These are phyloP conservation scores for Dryococelus australis DNA, from an alignment of 2,888 invertebrate species.

Conservation along the genomic window DNA sequence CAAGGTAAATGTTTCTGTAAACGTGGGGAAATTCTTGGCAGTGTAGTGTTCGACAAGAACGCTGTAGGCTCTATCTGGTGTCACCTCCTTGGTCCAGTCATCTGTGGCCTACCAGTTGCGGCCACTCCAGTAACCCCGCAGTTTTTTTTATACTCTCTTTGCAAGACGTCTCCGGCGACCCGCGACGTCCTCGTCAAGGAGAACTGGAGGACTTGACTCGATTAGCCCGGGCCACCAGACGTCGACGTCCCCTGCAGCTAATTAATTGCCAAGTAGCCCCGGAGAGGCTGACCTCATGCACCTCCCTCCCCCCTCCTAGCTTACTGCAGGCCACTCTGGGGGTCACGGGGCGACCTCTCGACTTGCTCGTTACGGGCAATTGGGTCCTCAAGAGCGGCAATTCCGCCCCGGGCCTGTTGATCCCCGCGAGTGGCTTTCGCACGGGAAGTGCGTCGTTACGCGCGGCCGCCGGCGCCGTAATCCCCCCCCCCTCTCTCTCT, in stretches of 20 bases:
- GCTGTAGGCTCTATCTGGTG: too few relatives aligned
- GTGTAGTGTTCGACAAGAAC: too few relatives aligned
- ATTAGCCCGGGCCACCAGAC: neutral
- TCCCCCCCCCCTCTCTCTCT: too few relatives aligned
- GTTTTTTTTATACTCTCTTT: too few relatives aligned
- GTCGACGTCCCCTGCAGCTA: neutral
- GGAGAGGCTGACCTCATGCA: neutral
- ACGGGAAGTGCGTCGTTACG: conserved; percentile 8
- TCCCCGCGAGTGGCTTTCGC: neutral
- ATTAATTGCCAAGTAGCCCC: conserved; percentile 13
- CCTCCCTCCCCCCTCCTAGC: too few relatives aligned
- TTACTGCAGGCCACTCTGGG: too few relatives aligned
- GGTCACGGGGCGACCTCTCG: neutral
- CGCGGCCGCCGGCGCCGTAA: neutral
- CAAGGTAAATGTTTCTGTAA: too few relatives aligned
- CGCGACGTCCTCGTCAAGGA: neutral
- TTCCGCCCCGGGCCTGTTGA: neutral
- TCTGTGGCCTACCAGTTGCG: too few relatives aligned
- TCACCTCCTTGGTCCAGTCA: too few relatives aligned
- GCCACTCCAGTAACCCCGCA: too few relatives aligned
- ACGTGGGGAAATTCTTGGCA: too few relatives aligned
- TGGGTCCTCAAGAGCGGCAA: neutral
- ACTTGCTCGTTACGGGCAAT: conserved; percentile 3
- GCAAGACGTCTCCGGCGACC: too few relatives aligned
- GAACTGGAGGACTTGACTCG: neutral